Evolutionary conservation across 2,113 vertebrate species (phyloP).

Genomic region (Brevimyrus niger): DNA sequence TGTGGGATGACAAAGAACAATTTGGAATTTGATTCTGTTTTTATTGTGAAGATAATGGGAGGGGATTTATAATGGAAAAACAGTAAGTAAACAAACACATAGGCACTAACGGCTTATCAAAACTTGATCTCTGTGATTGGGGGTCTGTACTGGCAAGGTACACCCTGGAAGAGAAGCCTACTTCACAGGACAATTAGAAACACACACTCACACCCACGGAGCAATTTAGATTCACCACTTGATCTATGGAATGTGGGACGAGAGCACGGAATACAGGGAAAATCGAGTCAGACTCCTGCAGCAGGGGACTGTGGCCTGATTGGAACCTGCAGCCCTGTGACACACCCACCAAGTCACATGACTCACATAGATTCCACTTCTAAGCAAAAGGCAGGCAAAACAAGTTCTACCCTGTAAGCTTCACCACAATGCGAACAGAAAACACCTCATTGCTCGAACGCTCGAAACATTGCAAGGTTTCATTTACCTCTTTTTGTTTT

Average conservation of each 20-base stretch:
- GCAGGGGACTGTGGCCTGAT: not conserved
- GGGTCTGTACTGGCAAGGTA: not conserved
- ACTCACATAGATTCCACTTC: not conserved
- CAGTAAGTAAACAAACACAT: not conserved
- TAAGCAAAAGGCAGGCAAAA: not conserved
- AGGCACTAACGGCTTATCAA: not conserved
- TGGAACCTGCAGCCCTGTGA: not conserved
- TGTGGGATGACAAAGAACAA: not conserved
- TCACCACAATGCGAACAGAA: not conserved
- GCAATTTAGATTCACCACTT: not conserved
- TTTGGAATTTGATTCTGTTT: not conserved
- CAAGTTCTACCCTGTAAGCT: not conserved
- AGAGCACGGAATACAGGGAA: not conserved
- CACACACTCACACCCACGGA: not conserved
- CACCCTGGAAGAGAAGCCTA: not conserved
- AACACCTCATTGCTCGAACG: not conserved
- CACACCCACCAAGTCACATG: not conserved
- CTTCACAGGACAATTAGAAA: not conserved
- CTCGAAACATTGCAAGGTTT: not conserved
- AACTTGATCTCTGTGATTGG: not conserved
- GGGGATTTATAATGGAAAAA: not conserved
- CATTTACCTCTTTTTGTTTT: slow-evolving; percentile 16
- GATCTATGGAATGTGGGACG: not conserved
- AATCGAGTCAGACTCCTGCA: not conserved
- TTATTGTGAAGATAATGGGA: not conserved